Evolutionary conservation across 2,797 vertebrate genomes (phyloP).

Genomic region (Helicolenus hilgendorfi): DNA sequence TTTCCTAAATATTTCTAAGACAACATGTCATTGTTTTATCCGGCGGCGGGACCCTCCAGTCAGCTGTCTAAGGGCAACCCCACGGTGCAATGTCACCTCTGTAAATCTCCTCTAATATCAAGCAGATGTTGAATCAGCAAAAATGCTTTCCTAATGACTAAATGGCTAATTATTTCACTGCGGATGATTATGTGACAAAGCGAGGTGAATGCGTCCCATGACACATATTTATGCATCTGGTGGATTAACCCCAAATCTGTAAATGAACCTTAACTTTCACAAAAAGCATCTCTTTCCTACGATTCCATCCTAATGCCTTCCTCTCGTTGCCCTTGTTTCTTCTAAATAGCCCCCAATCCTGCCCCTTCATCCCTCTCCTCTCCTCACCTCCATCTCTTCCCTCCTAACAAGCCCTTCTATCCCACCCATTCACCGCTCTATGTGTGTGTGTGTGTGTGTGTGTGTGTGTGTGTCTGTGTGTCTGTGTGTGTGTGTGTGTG

Average conservation of each 20-base stretch:
- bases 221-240: slow-evolving; percentile 9
- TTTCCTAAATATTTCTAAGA: neutral
- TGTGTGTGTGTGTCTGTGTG: slow-evolving; percentile 38
- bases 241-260: slow-evolving; percentile 33
- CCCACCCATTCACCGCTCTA: slow-evolving; percentile 57
- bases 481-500: slow-evolving; percentile 20
- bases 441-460: slow-evolving; percentile 51
- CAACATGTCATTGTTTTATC: neutral
- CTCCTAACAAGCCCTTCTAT: slow-evolving; percentile 67
- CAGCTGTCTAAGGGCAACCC: neutral
- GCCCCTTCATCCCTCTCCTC: slow-evolving; percentile 35
- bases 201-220: neutral
- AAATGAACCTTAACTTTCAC: neutral
- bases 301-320: slow-evolving; percentile 23
- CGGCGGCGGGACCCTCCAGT: neutral
- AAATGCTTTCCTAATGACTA: slow-evolving; percentile 13
- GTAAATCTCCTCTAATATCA: slow-evolving; percentile 31
- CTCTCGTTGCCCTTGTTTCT: slow-evolving; percentile 44
- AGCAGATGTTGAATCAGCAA: slow-evolving; percentile 43
- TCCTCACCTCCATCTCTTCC: slow-evolving; percentile 43
- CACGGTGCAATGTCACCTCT: neutral
- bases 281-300: slow-evolving; percentile 6
- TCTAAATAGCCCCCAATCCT: slow-evolving; percentile 58
- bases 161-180: slow-evolving; percentile 23
- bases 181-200: slow-evolving; percentile 12